A percentile compares a stretch with the other conserved stretches of the same genome.
These are phyloP conservation scores for Halichondria panicea DNA, from an alignment of 37 sponge, comb jelly and placozoan genomes.

Conservation along the genomic window DNA sequence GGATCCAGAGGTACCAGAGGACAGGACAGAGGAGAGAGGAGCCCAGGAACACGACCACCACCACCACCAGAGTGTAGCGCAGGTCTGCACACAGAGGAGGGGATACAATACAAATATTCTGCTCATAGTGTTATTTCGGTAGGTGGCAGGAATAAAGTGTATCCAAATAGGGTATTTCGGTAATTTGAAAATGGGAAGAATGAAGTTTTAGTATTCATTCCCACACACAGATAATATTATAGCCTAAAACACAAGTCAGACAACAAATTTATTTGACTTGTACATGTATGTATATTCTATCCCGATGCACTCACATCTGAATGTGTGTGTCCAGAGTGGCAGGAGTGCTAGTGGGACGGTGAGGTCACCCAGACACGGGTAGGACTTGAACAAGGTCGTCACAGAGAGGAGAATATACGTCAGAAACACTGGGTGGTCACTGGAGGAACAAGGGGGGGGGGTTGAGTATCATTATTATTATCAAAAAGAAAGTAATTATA, in stretches of 20 bases:
- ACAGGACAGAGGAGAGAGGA: conserved; percentile 82
- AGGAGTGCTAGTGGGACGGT: conserved; percentile 87
- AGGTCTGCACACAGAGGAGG: conserved; percentile 63
- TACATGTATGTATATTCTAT: too few relatives aligned
- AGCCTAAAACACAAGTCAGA: too few relatives aligned
- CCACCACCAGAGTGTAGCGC: conserved; percentile 78
- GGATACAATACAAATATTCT: too few relatives aligned
- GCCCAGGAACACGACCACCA: conserved; percentile 68
- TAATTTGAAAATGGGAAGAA: too few relatives aligned
- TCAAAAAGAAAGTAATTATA: too few relatives aligned
- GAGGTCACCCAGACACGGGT: conserved; percentile 87
- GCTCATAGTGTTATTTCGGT: too few relatives aligned
- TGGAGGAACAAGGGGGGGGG: conserved; percentile 10
- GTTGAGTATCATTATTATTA: too few relatives aligned
- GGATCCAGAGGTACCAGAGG: conserved; percentile 96
- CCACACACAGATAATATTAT: too few relatives aligned
- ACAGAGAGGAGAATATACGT: conserved; percentile 66
- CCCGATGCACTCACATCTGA: conserved; percentile 73
- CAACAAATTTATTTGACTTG: too few relatives aligned
- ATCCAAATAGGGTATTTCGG: too few relatives aligned
- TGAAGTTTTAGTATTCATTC: too few relatives aligned
- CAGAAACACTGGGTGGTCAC: conserved; percentile 84
- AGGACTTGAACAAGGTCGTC: conserved; percentile 94
- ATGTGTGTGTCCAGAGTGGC: conserved; percentile 87
- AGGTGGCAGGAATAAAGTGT: too few relatives aligned